phyloP scores from a whole-genome alignment of 2,888 invertebrate species.

The Ophion obscuratus region DNA sequence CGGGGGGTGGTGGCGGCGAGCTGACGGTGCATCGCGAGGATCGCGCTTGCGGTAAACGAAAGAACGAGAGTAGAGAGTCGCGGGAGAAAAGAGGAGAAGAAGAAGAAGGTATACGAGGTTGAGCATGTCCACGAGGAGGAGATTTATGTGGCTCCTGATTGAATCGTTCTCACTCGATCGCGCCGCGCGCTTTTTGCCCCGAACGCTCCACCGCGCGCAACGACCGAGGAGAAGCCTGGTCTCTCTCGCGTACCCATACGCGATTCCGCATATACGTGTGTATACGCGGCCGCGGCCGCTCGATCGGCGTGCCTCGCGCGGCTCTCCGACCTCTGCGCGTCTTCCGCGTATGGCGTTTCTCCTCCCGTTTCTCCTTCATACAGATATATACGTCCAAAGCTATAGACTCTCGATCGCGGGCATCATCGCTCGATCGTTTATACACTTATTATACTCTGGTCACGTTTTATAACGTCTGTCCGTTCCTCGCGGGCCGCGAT shows the following conservation, averaged over 20 bases:
- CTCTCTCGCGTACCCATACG: slow-evolving; percentile 47
- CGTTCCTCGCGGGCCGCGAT: slow-evolving; percentile 5
- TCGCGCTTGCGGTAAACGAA: slow-evolving; percentile 52
- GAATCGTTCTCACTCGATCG: slow-evolving; percentile 84
- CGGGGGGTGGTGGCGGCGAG: slow-evolving; percentile 36
- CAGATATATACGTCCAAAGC: neutral
- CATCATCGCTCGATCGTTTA: slow-evolving; percentile 51
- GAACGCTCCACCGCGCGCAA: slow-evolving; percentile 72
- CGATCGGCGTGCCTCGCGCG: slow-evolving; percentile 54
- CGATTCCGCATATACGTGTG: slow-evolving; percentile 23
- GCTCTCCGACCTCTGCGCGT: slow-evolving; percentile 65
- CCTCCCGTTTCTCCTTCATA: neutral
- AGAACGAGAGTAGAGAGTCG: slow-evolving; percentile 49
- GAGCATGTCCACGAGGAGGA: slow-evolving; percentile 83
- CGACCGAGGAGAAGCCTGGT: slow-evolving; percentile 65
- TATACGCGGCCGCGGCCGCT: slow-evolving; percentile 30
- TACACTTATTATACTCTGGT: slow-evolving; percentile 62
- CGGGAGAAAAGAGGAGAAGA: slow-evolving; percentile 31
- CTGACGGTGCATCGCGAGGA: slow-evolving; percentile 69
- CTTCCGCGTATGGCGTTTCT: slow-evolving; percentile 61
- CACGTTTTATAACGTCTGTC: slow-evolving; percentile 66
- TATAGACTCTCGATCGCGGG: slow-evolving; percentile 29
- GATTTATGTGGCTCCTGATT: slow-evolving; percentile 84
- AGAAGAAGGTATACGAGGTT: slow-evolving; percentile 65
- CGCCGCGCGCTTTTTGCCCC: slow-evolving; percentile 82